phyloP scores from a whole-genome alignment of 1,140 invertebrate genomes.

The Trichonephila clavata region DNA sequence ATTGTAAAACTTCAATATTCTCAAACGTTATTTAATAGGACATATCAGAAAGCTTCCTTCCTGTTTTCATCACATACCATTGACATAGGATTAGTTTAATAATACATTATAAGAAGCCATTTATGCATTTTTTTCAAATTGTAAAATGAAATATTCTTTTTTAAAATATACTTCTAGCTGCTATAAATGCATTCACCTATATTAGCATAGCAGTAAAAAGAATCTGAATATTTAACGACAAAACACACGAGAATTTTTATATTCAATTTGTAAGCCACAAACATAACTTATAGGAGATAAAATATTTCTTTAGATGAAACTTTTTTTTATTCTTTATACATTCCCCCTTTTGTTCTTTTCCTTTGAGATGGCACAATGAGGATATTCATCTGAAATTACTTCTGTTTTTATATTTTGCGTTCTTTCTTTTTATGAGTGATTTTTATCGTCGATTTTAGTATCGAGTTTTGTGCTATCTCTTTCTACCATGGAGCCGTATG shows the following conservation, averaged over 20 bases:
- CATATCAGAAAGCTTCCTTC: no score
- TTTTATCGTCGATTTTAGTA: constrained; percentile 41
- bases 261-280: neutral
- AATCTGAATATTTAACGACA: neutral
- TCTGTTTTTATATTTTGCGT: neutral
- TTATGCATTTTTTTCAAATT: neutral
- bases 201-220: neutral
- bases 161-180: neutral
- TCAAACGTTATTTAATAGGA: no score
- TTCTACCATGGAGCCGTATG: constrained; percentile 7
- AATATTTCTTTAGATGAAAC: neutral
- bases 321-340: no score
- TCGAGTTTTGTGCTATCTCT: constrained; percentile 4
- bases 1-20: no score
- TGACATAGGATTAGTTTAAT: no score
- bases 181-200: neutral
- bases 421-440: constrained; percentile 30
- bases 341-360: neutral
- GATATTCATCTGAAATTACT: neutral
- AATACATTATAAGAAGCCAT: no score
- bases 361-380: neutral
- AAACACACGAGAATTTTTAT: neutral
- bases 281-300: neutral
- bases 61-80: no score
- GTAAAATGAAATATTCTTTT: neutral